These are phyloP conservation scores for Noctua fimbriata DNA, from an alignment of 2,888 invertebrate genomes.

Conservation along the genomic window DNA sequence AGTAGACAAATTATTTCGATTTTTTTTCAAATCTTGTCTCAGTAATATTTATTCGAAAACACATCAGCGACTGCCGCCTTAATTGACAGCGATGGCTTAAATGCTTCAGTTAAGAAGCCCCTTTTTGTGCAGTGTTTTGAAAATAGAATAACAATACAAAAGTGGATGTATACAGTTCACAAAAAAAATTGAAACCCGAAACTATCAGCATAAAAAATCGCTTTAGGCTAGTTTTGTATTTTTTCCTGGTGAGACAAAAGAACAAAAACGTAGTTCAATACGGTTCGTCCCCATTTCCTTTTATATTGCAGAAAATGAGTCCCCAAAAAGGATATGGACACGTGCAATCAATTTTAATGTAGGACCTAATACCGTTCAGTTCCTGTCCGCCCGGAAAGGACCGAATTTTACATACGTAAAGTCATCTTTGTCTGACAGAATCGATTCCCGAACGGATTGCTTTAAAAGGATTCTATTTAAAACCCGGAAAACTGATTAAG, in stretches of 20 bases:
- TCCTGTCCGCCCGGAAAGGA: slow-evolving; percentile 53
- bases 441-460: slow-evolving; percentile 51
- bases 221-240: slow-evolving; percentile 35
- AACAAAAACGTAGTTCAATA: slow-evolving; percentile 60
- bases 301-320: slow-evolving; percentile 65
- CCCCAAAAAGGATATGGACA: slow-evolving; percentile 62
- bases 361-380: slow-evolving; percentile 54
- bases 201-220: slow-evolving; percentile 35
- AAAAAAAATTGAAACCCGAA: not conserved
- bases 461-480: slow-evolving; percentile 39
- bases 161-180: not conserved
- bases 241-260: slow-evolving; percentile 41
- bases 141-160: not conserved
- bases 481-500: slow-evolving; percentile 47
- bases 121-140: not conserved
- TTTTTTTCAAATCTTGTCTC: not conserved
- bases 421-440: slow-evolving; percentile 53
- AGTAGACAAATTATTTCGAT: not conserved
- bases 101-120: not conserved
- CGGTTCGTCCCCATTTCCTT: slow-evolving; percentile 53
- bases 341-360: slow-evolving; percentile 65
- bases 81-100: not conserved
- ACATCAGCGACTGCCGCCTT: not conserved
- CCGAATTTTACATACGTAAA: slow-evolving; percentile 58
- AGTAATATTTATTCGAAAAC: not conserved